phyloP scores from a whole-genome alignment of 2,113 vertebrate species.

The Zootoca vivipara region DNA sequence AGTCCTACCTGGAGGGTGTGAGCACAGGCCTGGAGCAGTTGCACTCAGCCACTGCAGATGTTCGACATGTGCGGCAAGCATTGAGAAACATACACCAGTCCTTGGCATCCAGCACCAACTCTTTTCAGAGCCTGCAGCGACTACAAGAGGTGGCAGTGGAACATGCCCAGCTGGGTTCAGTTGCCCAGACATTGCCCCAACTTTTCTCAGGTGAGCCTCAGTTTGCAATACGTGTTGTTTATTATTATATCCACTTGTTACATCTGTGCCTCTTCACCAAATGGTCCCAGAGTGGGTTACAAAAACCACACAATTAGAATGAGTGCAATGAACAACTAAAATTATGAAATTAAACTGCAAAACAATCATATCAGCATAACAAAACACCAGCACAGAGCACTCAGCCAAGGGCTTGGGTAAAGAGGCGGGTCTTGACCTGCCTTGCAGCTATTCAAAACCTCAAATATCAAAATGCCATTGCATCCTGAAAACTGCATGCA shows the following conservation, averaged over 20 bases:
- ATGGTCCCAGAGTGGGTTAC: too few species aligned
- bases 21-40: slow-evolving; percentile 88
- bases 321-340: too few species aligned
- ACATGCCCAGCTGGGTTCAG: slow-evolving; percentile 84
- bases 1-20: slow-evolving; percentile 94
- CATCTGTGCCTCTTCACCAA: too few species aligned
- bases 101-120: slow-evolving; percentile 69
- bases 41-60: slow-evolving; percentile 75
- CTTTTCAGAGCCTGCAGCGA: slow-evolving; percentile 73
- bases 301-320: too few species aligned
- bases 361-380: too few species aligned
- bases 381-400: too few species aligned
- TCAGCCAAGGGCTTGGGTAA: too few species aligned
- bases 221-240: accelerated
- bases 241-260: too few species aligned
- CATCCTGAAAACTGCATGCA: background rate
- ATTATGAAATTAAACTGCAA: too few species aligned
- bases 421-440: too few species aligned
- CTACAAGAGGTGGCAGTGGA: slow-evolving; percentile 77
- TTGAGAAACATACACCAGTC: slow-evolving; percentile 76
- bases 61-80: slow-evolving; percentile 77
- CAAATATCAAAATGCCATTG: background rate
- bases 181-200: slow-evolving; percentile 88
- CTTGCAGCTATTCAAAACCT: background rate
- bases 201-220: slow-evolving; percentile 85